Evolutionary conservation across 2,888 invertebrate species (phyloP), one percentile per base, ranked within the genome.

Genomic region (Eurois occulta): DNA sequence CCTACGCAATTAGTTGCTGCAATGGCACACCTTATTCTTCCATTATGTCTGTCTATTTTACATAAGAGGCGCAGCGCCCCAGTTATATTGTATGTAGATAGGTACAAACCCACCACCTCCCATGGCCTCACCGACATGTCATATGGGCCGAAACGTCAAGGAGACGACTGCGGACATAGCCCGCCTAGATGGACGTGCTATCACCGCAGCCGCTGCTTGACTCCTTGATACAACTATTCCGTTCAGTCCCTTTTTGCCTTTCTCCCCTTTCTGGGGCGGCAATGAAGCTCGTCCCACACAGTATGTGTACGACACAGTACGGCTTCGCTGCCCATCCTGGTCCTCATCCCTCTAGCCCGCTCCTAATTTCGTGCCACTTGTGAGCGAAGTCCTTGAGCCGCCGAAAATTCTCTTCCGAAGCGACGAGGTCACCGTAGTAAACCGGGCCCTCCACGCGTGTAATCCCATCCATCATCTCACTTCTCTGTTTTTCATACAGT

Each of bases 241-340:
- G 38, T 48, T 64, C 38, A 5, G 16, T 48, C n/a, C 32, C 67
- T 64, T 24, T 24, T 1, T 13, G 38, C n/a, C 72, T 0, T 32
- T 74, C 69, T 38, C 73, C 80, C 78, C 74, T 28, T 72, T 77
- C 58, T 68, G 68, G 75, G 72, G 72, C 78, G 65, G 67, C 77
- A 18, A 6, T 1, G 21, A 5, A 67, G 28, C 38, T 11, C 7
- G 24, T 18, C 43, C 32, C 43, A 13, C n/a, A 5, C 3, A 7
- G 1, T 4, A 21, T 10, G 32, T 8, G 21, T 2, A 62, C 62
- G 5, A 10, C 21, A 62, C 62, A 2, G 21, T 0, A 62, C 62
- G 11, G 35, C 62, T 62, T 35, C 62, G 62, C 38, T n/a, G 38
- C n/a, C n/a, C 11, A 52, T 6, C n/a, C 21, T 24, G 3, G 21